Conservation (phyloP, 2,888 invertebrate species). For the Orthonychiurus folsomi region DNA sequence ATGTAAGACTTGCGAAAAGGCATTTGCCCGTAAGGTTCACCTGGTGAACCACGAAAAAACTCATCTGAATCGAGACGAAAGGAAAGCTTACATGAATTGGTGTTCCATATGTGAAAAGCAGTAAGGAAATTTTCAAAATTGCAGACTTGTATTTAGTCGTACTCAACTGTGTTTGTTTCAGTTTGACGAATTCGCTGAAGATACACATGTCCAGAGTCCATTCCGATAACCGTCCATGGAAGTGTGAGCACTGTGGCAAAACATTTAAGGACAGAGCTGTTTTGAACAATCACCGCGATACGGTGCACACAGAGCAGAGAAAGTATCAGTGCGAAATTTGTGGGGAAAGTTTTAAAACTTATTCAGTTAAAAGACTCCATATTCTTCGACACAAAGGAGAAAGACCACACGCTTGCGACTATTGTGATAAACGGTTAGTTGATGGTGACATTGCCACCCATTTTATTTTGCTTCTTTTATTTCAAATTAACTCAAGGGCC, state of each 20-base stretch:
- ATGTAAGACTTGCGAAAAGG: constrained; percentile 22
- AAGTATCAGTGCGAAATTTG: constrained; percentile 27
- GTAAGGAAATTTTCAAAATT: too few species aligned
- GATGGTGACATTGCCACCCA: not conserved
- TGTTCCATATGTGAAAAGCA: constrained; percentile 26
- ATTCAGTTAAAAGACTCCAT: constrained; percentile 21
- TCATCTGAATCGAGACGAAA: constrained; percentile 24
- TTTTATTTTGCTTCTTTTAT: constrained; percentile 10
- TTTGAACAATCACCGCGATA: constrained; percentile 16
- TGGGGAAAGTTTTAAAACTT: constrained; percentile 18
- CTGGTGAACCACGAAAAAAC: constrained; percentile 22
- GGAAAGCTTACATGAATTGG: constrained; percentile 16
- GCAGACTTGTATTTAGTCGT: too few species aligned
- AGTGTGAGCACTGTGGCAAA: constrained; percentile 29
- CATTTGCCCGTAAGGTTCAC: constrained; percentile 23
- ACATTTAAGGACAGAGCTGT: constrained; percentile 24
- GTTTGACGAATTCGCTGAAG: constrained; percentile 18
- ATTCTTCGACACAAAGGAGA: constrained; percentile 24
- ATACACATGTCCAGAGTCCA: constrained; percentile 24
- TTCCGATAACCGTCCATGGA: constrained; percentile 22
- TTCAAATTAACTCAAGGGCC: too few species aligned
- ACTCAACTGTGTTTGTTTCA: too few species aligned
- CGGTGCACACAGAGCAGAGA: constrained; percentile 20
- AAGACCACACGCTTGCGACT: constrained; percentile 12
- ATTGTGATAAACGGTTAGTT: constrained; percentile 19